Conservation (phyloP, 1,140 invertebrate genomes). For the Steinernema khuongi region DNA sequence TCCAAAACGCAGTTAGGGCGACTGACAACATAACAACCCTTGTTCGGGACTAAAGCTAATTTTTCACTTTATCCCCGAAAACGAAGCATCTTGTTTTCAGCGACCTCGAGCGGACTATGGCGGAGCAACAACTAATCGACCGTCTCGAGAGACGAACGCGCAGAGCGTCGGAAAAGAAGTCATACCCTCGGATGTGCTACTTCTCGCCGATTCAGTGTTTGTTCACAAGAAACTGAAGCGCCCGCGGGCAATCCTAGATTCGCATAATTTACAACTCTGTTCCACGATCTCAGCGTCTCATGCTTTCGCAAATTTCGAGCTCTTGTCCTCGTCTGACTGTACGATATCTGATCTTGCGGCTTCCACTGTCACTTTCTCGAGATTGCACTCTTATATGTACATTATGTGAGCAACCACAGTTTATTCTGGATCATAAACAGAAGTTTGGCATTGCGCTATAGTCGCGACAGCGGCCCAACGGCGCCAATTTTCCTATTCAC, state of each 20-base stretch:
- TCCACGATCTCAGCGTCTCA: background rate
- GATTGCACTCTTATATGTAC: no score
- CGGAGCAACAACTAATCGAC: slow-evolving; percentile 23
- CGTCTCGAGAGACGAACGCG: slow-evolving; percentile 24
- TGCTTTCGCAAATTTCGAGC: background rate
- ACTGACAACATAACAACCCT: no score
- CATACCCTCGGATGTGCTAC: slow-evolving; percentile 40
- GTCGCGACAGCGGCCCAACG: no score
- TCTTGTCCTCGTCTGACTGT: background rate
- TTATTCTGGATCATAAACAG: no score
- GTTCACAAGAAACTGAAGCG: slow-evolving; percentile 31
- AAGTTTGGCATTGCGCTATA: no score
- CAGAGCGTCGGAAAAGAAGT: slow-evolving; percentile 39
- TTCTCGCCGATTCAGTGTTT: slow-evolving; percentile 43
- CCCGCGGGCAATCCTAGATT: background rate
- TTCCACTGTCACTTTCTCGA: no score
- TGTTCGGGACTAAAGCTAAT: no score
- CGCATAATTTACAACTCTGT: background rate
- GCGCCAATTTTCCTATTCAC: no score
- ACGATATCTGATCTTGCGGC: background rate
- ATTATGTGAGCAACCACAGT: no score
- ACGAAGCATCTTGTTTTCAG: slow-evolving; percentile 17
- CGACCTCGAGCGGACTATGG: slow-evolving; percentile 29
- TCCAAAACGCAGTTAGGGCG: no score
- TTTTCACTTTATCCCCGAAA: no score